These are phyloP conservation scores for Vireo altiloquus DNA, from an alignment of 2,113 vertebrate species.

Conservation along the genomic window DNA sequence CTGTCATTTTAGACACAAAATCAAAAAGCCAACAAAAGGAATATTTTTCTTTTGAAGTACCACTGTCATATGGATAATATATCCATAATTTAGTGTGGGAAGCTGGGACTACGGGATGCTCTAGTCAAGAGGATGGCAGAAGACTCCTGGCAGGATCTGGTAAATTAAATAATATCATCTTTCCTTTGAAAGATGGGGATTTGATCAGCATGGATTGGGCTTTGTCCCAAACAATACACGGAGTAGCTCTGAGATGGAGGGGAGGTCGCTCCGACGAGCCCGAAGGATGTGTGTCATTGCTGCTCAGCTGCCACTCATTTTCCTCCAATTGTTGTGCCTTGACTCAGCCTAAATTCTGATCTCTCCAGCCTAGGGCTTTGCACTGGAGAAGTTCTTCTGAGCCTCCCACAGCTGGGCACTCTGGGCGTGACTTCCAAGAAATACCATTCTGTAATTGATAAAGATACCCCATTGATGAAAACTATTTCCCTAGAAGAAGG, in stretches of 20 bases:
- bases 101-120: background rate
- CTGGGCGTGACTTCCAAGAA: constrained; percentile 8
- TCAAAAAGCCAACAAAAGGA: background rate
- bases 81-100: background rate
- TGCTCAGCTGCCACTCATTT: background rate
- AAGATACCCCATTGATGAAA: background rate
- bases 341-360: background rate
- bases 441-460: background rate
- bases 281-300: constrained; percentile 2
- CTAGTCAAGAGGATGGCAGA: background rate
- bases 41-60: background rate
- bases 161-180: background rate
- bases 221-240: background rate
- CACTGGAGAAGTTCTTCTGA: background rate
- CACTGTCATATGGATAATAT: background rate
- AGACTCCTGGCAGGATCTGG: background rate
- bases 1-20: background rate
- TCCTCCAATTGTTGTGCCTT: constrained; percentile 40
- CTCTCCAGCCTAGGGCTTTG: background rate
- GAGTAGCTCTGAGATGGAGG: background rate
- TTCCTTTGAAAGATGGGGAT: background rate
- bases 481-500: background rate
- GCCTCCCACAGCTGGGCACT: background rate
- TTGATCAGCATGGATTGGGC: background rate
- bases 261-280: background rate